phyloP scores from a whole-genome alignment of 2,888 invertebrate genomes.

The Apamea anceps region DNA sequence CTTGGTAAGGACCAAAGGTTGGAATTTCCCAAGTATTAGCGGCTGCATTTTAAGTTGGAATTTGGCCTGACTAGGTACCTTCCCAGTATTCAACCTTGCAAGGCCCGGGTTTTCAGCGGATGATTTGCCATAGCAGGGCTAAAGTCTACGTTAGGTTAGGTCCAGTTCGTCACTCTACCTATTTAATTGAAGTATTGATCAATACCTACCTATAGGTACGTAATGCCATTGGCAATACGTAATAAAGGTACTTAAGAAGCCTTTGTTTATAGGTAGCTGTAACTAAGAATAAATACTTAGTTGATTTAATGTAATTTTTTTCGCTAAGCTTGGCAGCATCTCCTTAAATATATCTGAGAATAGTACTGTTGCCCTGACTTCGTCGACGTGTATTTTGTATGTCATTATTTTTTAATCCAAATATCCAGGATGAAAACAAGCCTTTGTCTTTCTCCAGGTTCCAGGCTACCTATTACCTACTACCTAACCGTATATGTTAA shows the following conservation, averaged over 20 bases:
- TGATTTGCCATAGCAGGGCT: not conserved
- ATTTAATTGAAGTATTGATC: not conserved
- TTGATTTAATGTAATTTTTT: too few species aligned
- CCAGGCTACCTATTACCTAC: too few species aligned
- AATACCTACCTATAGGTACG: not conserved
- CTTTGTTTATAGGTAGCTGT: too few species aligned
- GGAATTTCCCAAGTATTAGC: conserved; percentile 30
- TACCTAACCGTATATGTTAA: too few species aligned
- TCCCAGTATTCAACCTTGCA: not conserved
- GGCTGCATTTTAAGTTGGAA: not conserved
- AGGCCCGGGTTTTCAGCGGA: not conserved
- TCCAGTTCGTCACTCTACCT: not conserved
- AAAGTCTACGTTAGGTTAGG: not conserved
- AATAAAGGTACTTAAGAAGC: not conserved
- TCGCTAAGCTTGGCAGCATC: too few species aligned
- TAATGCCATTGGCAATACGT: not conserved
- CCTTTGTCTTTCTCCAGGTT: not conserved
- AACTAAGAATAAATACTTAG: too few species aligned
- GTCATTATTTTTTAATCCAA: too few species aligned
- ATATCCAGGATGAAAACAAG: not conserved
- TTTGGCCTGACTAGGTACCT: not conserved
- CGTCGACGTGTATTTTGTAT: too few species aligned
- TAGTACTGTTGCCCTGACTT: too few species aligned
- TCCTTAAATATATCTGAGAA: too few species aligned
- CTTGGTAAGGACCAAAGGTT: conserved; percentile 23